Percentiles rank a stretch among this genome's conserved stretches.
These are phyloP conservation scores for Apostichopus japonicus DNA, from an alignment of 35 echinoderm and acorn worm species.

Conservation along the genomic window DNA sequence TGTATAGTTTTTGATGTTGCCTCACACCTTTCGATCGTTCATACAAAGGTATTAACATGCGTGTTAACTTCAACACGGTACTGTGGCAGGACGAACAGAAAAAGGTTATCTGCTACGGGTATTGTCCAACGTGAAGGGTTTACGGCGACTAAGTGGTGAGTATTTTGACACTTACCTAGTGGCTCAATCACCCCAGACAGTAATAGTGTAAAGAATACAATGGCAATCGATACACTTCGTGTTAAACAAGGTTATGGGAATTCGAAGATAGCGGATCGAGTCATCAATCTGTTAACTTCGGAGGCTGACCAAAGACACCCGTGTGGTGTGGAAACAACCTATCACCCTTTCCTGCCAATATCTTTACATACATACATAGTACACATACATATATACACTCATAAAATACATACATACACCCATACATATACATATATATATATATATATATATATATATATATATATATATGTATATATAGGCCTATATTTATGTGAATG, in stretches of 20 bases:
- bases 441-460: neutral
- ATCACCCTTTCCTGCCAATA: no score
- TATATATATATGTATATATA: neutral
- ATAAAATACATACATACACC: neutral
- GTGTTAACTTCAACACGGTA: constrained; percentile 49
- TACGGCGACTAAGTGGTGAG: constrained; percentile 55
- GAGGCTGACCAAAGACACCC: neutral
- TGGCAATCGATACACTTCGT: constrained; percentile 24
- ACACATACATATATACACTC: no score
- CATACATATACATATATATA: neutral
- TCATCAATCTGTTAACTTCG: constrained; percentile 36
- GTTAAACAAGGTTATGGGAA: constrained; percentile 64
- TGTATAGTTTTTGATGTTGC: constrained; percentile 2
- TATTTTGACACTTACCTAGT: constrained; percentile 17
- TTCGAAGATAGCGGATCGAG: constrained; percentile 35
- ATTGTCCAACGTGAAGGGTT: constrained; percentile 44
- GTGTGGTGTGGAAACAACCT: no score
- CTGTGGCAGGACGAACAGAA: neutral
- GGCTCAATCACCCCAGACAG: constrained; percentile 15
- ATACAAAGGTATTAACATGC: constrained; percentile 28
- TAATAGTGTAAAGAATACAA: constrained; percentile 39
- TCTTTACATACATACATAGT: neutral
- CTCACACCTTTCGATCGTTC: constrained; percentile 23
- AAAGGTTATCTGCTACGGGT: neutral
- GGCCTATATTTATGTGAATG: no score